phyloP scores from a whole-genome alignment of 2,113 vertebrate species.

The Hyaena hyaena region DNA sequence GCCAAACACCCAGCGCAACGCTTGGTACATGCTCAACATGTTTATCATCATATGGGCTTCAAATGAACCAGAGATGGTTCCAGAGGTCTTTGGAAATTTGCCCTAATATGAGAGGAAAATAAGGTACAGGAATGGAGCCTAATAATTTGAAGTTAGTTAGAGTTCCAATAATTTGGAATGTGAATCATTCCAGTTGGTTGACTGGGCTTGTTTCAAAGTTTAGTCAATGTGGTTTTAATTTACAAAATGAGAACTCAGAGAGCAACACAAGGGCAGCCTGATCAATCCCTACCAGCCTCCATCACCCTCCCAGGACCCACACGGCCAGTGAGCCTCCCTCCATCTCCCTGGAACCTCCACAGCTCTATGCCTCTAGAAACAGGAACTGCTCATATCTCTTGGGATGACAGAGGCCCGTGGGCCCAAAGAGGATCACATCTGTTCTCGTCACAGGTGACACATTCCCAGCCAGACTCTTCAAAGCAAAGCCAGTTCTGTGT shows the following conservation, averaged over 20 bases:
- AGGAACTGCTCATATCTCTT: background rate
- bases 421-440: background rate
- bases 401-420: background rate
- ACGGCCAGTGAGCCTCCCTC: background rate
- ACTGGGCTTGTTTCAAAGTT: background rate
- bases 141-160: slow-evolving; percentile 2
- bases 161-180: background rate
- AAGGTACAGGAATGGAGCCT: background rate
- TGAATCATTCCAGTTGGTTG: slow-evolving; percentile 20
- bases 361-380: background rate
- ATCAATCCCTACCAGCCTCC: background rate
- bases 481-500: background rate
- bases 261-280: background rate
- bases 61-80: background rate
- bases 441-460: background rate
- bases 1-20: background rate
- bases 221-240: slow-evolving; percentile 21
- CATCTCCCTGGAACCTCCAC: background rate
- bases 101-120: background rate
- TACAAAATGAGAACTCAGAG: background rate
- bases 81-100: background rate
- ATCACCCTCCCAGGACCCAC: background rate
- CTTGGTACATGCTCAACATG: background rate
- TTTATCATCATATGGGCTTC: background rate
- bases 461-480: background rate